Evolutionary conservation across 2,888 invertebrate species (phyloP), one percentile per base, ranked within the genome.

Genomic region (Cerastis leucographa): DNA sequence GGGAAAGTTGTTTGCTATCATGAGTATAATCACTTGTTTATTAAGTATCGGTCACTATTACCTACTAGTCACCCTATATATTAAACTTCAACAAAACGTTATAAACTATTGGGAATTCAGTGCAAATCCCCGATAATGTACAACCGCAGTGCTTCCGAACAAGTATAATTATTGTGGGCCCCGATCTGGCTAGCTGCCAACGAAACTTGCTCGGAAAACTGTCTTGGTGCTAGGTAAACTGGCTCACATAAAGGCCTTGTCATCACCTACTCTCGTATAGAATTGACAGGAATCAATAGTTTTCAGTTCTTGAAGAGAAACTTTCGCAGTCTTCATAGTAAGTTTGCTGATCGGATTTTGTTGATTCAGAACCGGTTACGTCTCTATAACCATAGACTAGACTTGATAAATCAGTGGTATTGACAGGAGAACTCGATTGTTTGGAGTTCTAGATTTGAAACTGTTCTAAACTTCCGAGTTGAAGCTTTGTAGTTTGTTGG

Each of bases 151-250:
- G 72, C 74, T 83, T 82, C 80, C 71, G 69, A 80, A 89, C 85
- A 82, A 84, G 85, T 85, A 78, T 85, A 88, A 90, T 89, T 88
- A 86, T 85, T 83, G 82, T 79, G 81, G 78, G 73, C 74, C 42
- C 44, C 61, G 74, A 68, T 76, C 78, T 89, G 89, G 90, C 88
- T 14, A 25, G 19, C 3, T 56, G 88, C 89, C 90, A 89, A 71
- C 56, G 12, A 79, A 84, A 84, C 84, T 89, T 83, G 71, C 68
- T 78, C 82, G 74, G 74, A 78, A 77, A 79, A 79, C 78, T 80
- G 71, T 81, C 70, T 62, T 76, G 59, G 25, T 44, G 62, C 46
- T 68, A 65, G 74, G 76, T 72, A 69, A 71, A 78, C 70, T 67
- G 72, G 59, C 71, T 25, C 5, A 22, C 74, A 84, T 85, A 83